phyloP scores from a whole-genome alignment of 2,888 invertebrate species.

The Azorinus chamasolen region DNA sequence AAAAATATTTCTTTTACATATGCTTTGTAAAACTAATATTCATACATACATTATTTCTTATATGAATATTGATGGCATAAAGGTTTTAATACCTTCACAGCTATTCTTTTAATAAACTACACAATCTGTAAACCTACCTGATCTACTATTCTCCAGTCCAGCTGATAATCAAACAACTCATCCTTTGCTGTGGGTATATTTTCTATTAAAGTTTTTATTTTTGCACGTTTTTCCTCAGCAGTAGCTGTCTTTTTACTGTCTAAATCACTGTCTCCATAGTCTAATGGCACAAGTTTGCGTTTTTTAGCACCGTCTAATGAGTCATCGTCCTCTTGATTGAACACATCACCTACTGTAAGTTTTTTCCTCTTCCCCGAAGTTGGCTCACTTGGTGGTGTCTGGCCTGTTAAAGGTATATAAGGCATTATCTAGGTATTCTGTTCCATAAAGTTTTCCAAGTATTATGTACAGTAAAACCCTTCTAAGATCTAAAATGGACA shows the following conservation, averaged over 20 bases:
- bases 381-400: constrained; percentile 48
- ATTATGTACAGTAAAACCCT: too few species aligned
- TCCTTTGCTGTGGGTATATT: constrained; percentile 99
- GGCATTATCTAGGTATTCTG: too few species aligned
- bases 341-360: constrained; percentile 93
- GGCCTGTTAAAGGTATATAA: too few species aligned
- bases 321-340: constrained; percentile 92
- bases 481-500: too few species aligned
- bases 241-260: constrained; percentile 76
- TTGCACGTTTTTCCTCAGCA: constrained; percentile 97
- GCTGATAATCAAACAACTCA: constrained; percentile 96
- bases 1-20: too few species aligned
- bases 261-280: constrained; percentile 79
- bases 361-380: constrained; percentile 89
- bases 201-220: constrained; percentile 98
- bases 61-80: too few species aligned
- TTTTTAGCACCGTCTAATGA: constrained; percentile 88
- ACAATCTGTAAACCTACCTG: constrained; percentile 87
- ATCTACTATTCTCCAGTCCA: constrained; percentile 96
- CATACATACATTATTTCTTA: too few species aligned
- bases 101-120: too few species aligned
- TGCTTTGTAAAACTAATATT: too few species aligned
- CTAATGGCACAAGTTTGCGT: constrained; percentile 89
- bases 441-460: too few species aligned
- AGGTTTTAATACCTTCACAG: too few species aligned